These are phyloP conservation scores for Tanytarsus gracilentus DNA, from an alignment of 2,888 invertebrate genomes.

Conservation along the genomic window DNA sequence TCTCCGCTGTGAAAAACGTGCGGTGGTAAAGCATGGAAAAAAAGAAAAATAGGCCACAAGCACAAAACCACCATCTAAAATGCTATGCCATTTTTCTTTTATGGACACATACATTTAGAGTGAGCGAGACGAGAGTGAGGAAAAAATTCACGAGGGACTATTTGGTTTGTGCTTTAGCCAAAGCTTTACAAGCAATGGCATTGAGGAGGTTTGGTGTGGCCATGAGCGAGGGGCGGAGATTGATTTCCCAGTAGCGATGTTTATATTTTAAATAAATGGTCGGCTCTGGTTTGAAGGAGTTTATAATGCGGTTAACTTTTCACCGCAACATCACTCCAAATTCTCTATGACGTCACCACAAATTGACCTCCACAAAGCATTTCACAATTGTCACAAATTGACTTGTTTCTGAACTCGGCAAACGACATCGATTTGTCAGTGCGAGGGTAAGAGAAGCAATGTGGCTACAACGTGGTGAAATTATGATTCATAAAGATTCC, in stretches of 20 bases:
- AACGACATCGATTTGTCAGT: too few species aligned
- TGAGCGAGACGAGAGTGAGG: background rate
- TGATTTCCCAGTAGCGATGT: constrained; percentile 4
- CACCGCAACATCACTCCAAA: too few species aligned
- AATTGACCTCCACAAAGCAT: too few species aligned
- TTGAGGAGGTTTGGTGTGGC: background rate
- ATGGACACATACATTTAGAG: constrained; percentile 9
- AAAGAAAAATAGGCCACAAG: constrained; percentile 7
- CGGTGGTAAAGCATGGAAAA: too few species aligned
- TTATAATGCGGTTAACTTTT: constrained; percentile 5
- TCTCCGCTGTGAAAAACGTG: too few species aligned
- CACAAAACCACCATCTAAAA: background rate
- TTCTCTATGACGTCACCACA: background rate
- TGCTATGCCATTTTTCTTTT: background rate
- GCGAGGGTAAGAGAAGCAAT: too few species aligned
- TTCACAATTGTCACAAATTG: too few species aligned
- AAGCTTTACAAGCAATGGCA: background rate
- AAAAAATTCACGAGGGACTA: background rate
- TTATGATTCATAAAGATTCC: too few species aligned
- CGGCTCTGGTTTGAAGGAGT: background rate
- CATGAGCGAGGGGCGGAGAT: background rate
- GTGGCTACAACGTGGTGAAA: too few species aligned
- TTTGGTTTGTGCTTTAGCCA: background rate
- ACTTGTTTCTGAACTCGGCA: too few species aligned
- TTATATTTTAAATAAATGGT: constrained; percentile 3